Percentiles rank a stretch among this genome's conserved stretches.
Evolutionary conservation across 1,140 invertebrate genomes (phyloP).

Genomic region (Drosophila virilis): DNA sequence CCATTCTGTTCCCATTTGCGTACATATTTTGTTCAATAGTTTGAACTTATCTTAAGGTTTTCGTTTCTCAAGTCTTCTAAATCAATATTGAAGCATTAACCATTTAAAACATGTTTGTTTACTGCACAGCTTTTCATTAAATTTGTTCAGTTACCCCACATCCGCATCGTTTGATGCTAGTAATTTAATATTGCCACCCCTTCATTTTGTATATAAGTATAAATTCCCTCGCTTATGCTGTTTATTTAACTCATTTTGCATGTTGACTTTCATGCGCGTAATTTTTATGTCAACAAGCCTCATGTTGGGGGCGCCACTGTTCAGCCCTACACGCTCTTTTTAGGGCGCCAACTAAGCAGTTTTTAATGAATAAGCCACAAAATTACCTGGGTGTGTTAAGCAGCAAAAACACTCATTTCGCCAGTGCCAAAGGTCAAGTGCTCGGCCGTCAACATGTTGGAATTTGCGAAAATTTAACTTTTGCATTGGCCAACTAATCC

Average conservation of each 20-base stretch:
- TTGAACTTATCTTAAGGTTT: too few species aligned
- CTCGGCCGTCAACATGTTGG: slow-evolving; percentile 17
- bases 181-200: slow-evolving; percentile 52
- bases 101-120: neutral
- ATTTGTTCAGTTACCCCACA: neutral
- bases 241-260: slow-evolving; percentile 77
- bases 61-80: too few species aligned
- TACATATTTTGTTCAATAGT: neutral
- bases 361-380: slow-evolving; percentile 74
- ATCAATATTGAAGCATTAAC: neutral
- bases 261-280: slow-evolving; percentile 81
- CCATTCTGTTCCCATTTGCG: neutral
- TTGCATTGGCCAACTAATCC: slow-evolving; percentile 17
- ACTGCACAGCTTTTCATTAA: slow-evolving; percentile 9
- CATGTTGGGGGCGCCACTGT: slow-evolving; percentile 15
- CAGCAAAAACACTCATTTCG: slow-evolving; percentile 14
- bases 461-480: slow-evolving; percentile 25
- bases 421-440: slow-evolving; percentile 44
- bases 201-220: slow-evolving; percentile 12
- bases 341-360: slow-evolving; percentile 67
- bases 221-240: slow-evolving; percentile 52
- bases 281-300: slow-evolving; percentile 74
- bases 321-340: slow-evolving; percentile 27
- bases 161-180: slow-evolving; percentile 41
- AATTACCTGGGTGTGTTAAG: slow-evolving; percentile 56